Percentiles rank a stretch among this genome's conserved stretches.
phyloP scores from a whole-genome alignment of 2,888 invertebrate genomes.

The Microctonus brassicae region DNA sequence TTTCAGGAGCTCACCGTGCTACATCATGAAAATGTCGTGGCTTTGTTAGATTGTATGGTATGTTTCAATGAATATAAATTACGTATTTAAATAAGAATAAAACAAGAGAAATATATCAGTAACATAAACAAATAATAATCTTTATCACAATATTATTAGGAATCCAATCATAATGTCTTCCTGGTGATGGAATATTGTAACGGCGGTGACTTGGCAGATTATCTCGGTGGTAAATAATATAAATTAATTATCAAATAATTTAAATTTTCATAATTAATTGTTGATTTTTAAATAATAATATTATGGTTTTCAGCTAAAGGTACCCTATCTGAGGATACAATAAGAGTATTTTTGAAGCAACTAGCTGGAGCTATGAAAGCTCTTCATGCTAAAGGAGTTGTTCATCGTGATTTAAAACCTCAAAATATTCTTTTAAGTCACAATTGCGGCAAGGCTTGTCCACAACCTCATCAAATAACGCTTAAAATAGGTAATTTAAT shows the following conservation, averaged over 20 bases:
- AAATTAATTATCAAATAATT: too few species aligned
- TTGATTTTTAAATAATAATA: conserved; percentile 20
- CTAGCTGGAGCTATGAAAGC: conserved; percentile 98
- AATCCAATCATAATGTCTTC: conserved; percentile 94
- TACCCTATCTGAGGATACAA: conserved; percentile 97
- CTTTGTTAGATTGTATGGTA: conserved; percentile 95
- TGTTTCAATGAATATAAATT: conserved; percentile 49
- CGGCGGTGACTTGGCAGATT: conserved; percentile 98
- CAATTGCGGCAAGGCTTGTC: conserved; percentile 76
- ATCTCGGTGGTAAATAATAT: conserved; percentile 81
- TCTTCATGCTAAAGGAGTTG: conserved; percentile 96
- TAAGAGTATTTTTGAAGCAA: conserved; percentile 93
- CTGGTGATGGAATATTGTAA: conserved; percentile 99
- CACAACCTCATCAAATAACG: conserved; percentile 86
- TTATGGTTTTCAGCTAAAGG: conserved; percentile 79
- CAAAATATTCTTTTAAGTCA: conserved; percentile 98
- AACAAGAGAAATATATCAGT: background rate
- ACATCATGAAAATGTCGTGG: conserved; percentile 99
- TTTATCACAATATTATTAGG: conserved; percentile 71
- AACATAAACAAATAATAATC: conserved; percentile 28
- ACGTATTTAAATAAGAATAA: background rate
- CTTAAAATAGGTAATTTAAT: conserved; percentile 93
- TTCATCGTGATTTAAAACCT: conserved; percentile 98
- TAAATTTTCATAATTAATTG: background rate
- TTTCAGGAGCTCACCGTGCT: conserved; percentile 91